Evolutionary conservation across 2,797 vertebrate species (phyloP).

Genomic region (Enteromius paludinosus): DNA sequence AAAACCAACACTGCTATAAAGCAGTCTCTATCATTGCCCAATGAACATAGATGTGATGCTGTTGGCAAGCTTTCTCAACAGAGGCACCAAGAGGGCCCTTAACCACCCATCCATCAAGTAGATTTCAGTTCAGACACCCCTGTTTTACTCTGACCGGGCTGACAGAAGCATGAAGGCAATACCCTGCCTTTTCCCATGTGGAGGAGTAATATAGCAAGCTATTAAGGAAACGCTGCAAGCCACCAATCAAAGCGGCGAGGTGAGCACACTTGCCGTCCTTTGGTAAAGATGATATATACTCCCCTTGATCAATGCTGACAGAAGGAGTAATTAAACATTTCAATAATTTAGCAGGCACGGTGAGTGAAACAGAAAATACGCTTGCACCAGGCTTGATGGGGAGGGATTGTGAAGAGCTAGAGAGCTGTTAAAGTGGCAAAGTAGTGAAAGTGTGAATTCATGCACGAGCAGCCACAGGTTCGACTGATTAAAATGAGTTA

Average conservation of each 20-base stretch:
- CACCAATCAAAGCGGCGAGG: conserved; percentile 57
- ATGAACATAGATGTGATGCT: conserved; percentile 5
- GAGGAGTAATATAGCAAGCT: conserved; percentile 43
- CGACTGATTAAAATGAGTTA: not conserved
- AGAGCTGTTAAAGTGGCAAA: conserved; percentile 42
- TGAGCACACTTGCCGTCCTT: conserved; percentile 24
- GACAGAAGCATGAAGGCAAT: conserved; percentile 41
- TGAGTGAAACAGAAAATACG: conserved; percentile 66
- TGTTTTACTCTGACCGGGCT: conserved; percentile 1
- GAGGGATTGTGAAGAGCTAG: conserved; percentile 57
- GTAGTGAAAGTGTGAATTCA: conserved; percentile 19
- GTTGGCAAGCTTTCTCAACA: conserved; percentile 14
- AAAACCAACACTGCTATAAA: not conserved
- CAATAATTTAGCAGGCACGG: conserved; percentile 74
- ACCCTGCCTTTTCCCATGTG: conserved; percentile 14
- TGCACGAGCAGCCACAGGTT: not conserved
- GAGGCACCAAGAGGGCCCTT: conserved; percentile 24
- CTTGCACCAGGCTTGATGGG: conserved; percentile 61
- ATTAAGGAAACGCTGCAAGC: conserved; percentile 43
- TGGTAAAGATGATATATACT: conserved; percentile 56
- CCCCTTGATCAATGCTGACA: conserved; percentile 74
- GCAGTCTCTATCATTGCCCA: not conserved
- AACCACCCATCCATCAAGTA: conserved; percentile 39
- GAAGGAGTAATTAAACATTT: conserved; percentile 74
- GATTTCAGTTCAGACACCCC: conserved; percentile 29